Evolutionary conservation across 2,888 invertebrate species (phyloP).

Genomic region (Blera fallax): DNA sequence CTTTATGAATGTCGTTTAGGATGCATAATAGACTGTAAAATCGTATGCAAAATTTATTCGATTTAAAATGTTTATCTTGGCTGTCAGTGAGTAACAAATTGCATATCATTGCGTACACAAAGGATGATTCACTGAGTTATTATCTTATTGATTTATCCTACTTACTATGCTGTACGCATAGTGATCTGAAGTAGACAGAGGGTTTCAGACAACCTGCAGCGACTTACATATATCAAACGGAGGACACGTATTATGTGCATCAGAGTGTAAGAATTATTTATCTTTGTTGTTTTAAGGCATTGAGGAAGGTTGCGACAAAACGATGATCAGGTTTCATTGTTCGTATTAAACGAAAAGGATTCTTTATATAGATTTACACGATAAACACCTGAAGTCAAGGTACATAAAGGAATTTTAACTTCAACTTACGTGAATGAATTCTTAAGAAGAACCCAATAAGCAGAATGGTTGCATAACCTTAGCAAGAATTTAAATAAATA

Average conservation of each 20-base stretch:
- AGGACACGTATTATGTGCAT: neutral
- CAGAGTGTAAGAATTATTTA: neutral
- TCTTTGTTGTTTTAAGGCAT: slow-evolving; percentile 4
- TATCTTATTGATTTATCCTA: slow-evolving; percentile 3
- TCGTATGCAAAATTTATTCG: neutral
- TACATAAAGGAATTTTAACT: neutral
- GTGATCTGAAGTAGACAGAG: slow-evolving; percentile 31
- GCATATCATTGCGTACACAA: neutral
- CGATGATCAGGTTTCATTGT: neutral
- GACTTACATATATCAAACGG: slow-evolving; percentile 27
- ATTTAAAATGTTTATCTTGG: neutral
- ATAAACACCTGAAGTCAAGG: neutral
- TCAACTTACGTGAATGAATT: neutral
- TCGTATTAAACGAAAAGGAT: neutral
- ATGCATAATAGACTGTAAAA: neutral
- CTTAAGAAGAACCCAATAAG: neutral
- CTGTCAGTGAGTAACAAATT: neutral
- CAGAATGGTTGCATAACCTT: neutral
- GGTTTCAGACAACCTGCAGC: slow-evolving; percentile 7
- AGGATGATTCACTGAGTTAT: slow-evolving; percentile 17
- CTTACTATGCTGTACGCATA: slow-evolving; percentile 7
- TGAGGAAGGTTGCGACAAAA: slow-evolving; percentile 44
- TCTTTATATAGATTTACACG: neutral
- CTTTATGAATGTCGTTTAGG: neutral
- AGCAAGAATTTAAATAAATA: neutral